Conservation (phyloP, 2,113 vertebrate genomes). For the Vulpes lagopus region DNA sequence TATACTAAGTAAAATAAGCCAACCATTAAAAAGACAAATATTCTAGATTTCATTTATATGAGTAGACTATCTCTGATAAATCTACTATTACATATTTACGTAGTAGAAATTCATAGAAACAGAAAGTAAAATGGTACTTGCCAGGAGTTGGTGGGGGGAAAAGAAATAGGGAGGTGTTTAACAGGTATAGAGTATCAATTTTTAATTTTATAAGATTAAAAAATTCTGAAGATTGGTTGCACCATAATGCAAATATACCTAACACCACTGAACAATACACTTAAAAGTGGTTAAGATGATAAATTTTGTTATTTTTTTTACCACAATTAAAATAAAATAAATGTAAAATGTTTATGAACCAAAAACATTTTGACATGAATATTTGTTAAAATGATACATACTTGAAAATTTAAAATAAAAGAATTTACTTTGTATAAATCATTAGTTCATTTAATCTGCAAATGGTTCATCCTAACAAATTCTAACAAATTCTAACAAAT, state of each 20-base stretch:
- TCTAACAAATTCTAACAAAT: conserved; percentile 8
- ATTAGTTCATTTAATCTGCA: neutral
- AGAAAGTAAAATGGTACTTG: neutral
- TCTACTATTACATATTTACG: neutral
- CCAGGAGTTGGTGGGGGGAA: neutral
- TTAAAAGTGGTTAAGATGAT: neutral
- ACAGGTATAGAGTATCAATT: neutral
- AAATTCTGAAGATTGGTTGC: neutral
- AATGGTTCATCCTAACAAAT: neutral
- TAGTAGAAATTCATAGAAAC: neutral
- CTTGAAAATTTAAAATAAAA: conserved; percentile 34
- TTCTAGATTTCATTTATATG: neutral
- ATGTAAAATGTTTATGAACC: neutral
- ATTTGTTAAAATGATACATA: neutral
- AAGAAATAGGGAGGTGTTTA: neutral
- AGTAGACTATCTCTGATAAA: neutral
- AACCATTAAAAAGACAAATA: neutral
- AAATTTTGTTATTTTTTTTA: neutral
- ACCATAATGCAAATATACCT: neutral
- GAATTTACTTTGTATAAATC: neutral
- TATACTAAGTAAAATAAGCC: neutral
- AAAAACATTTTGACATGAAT: neutral
- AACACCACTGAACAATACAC: neutral
- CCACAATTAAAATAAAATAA: neutral
- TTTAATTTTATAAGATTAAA: neutral